These are phyloP conservation scores for Agriopis marginaria DNA, from an alignment of 2,888 invertebrate species.

Conservation along the genomic window DNA sequence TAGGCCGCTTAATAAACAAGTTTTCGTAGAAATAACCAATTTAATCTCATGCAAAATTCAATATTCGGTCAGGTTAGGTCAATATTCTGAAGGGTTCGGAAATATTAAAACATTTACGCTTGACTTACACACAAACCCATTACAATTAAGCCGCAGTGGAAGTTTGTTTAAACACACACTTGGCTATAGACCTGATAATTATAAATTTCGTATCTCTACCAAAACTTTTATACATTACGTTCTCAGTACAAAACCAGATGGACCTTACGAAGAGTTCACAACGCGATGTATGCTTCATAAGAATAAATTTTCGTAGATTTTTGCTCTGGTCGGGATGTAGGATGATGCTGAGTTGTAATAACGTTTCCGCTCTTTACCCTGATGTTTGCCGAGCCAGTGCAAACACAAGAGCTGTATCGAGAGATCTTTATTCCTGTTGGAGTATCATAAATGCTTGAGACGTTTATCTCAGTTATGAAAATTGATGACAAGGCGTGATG, in stretches of 20 bases:
- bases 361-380: constrained; percentile 79
- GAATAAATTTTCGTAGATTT: neutral
- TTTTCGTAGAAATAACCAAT: no score
- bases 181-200: constrained; percentile 38
- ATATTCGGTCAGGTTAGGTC: no score
- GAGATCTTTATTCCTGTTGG: constrained; percentile 58
- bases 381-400: constrained; percentile 76
- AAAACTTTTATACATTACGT: constrained; percentile 39
- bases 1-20: no score
- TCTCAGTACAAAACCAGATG: neutral
- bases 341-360: constrained; percentile 70
- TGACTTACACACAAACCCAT: constrained; percentile 60
- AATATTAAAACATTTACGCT: constrained; percentile 25
- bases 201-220: neutral
- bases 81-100: neutral
- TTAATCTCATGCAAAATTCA: neutral
- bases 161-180: constrained; percentile 59
- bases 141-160: constrained; percentile 62
- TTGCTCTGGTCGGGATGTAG: constrained; percentile 35
- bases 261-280: neutral
- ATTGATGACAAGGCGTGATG: neutral
- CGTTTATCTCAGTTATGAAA: constrained; percentile 28
- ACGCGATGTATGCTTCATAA: constrained; percentile 44
- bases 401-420: constrained; percentile 68
- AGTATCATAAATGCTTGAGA: constrained; percentile 54